A percentile compares a stretch with the other conserved stretches of the same genome.
Evolutionary conservation across 2,797 vertebrate species (phyloP).

Genomic region (Bovichtus diacanthus): DNA sequence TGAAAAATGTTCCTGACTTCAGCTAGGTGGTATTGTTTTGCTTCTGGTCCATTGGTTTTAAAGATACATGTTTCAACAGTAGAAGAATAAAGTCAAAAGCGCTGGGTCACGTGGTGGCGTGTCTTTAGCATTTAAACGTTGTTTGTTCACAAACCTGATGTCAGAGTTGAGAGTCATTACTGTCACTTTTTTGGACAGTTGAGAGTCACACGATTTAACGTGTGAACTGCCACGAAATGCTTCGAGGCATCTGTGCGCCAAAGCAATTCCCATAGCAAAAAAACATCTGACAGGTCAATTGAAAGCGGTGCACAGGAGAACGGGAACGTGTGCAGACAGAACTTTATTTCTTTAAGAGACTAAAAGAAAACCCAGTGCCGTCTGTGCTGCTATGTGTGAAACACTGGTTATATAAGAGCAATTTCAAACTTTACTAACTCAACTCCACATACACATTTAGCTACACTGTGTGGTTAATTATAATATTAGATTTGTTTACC

Average conservation of each 20-base stretch:
- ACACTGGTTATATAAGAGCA: too few relatives aligned
- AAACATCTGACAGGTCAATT: neutral
- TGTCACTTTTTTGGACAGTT: neutral
- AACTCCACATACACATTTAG: too few relatives aligned
- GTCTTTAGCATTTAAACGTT: neutral
- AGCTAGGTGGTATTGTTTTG: neutral
- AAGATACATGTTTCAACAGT: neutral
- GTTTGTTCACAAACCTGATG: neutral
- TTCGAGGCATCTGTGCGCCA: neutral
- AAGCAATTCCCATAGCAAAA: neutral
- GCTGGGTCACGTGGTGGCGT: neutral
- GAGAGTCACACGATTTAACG: neutral
- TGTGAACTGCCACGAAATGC: neutral
- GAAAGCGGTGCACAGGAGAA: neutral
- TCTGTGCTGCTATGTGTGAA: neutral
- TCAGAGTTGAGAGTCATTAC: neutral
- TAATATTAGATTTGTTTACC: neutral
- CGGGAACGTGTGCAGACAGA: neutral
- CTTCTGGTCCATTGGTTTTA: neutral
- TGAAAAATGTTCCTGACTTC: neutral
- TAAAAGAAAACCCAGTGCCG: neutral
- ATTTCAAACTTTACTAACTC: neutral
- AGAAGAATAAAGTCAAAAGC: neutral
- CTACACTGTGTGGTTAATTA: neutral
- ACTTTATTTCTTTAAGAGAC: neutral